Conservation (phyloP, 2,797 vertebrate species). For the Limosa lapponica region DNA sequence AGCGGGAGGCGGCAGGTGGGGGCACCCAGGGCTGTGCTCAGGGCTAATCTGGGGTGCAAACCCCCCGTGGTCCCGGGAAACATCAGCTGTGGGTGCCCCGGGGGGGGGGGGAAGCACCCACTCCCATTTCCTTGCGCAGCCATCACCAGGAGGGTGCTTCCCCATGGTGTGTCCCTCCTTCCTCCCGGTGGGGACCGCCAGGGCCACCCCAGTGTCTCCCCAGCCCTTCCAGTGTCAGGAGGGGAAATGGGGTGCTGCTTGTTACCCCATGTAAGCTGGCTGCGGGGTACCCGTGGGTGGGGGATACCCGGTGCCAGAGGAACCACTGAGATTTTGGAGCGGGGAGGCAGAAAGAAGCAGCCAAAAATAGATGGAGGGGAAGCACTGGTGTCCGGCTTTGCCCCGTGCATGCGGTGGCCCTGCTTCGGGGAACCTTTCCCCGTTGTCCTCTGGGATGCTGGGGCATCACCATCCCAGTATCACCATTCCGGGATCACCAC, state of each 20-base stretch:
- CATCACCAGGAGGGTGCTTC: neutral
- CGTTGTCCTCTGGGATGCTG: fast-evolving
- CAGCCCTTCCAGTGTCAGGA: neutral
- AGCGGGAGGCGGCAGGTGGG: fast-evolving
- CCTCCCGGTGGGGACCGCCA: neutral
- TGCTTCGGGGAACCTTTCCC: fast-evolving
- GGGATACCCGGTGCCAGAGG: neutral
- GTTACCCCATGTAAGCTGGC: neutral
- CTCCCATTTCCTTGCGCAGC: neutral
- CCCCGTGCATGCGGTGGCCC: fast-evolving
- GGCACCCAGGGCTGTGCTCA: neutral
- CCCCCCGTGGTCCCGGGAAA: fast-evolving
- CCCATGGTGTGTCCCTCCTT: neutral
- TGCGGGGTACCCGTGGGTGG: fast-evolving
- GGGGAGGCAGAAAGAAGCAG: neutral
- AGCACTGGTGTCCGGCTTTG: neutral
- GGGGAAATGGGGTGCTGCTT: neutral
- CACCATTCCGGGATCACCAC: neutral
- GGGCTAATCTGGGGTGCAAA: neutral
- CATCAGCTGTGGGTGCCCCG: fast-evolving
- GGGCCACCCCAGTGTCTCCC: neutral
- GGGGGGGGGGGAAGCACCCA: fast-evolving
- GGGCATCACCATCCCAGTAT: neutral
- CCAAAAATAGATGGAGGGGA: conserved; percentile 23
- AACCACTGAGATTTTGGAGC: neutral